Evolutionary conservation across 2,113 vertebrate species (phyloP), one percentile per base, ranked within the genome.

Genomic region (Upupa epops): DNA sequence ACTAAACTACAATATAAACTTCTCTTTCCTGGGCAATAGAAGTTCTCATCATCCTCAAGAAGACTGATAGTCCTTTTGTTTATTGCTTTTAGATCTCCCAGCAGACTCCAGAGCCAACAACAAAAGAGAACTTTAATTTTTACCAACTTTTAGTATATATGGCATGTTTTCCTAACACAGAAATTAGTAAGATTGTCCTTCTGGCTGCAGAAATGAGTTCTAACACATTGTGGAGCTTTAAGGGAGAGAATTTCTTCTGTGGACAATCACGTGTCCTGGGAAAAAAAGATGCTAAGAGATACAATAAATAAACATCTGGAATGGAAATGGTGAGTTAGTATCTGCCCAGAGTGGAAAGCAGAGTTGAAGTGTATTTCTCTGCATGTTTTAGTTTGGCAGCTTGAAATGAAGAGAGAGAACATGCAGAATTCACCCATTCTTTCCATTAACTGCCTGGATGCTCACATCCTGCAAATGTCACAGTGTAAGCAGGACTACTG

Each of bases 201-300:
- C 69, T 91, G 92, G 60, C 85, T 81, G 78, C 16, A 87, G 89
- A 87, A 96, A 90, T 56, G 52, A 87, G 90, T 78, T 94, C 61
- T 86, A 89, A 95, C 79, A 85, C 81, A 72, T 5, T 83, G 59
- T 32, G 19, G 59, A 40, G 59, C 78, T 95, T 92, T 93, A 81
- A 91, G 76, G 65, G 82, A 36, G 54, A 78, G 70, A 96, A 91
- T 69, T 94, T 16, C 5, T 74, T 94, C 82, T 76, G 79, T 76
- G 76, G 78, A 86, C 87, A 90, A 55, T 32, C 36, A 56, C 32
- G 34, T 93, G 75, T 94, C 65, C 21, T 97, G 94, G 92, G 94
- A n/a, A n/a, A 95, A 96, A 93, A 86, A 90, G 73, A 90, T 69
- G 96, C 97, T 96, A 98, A 97, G 94, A 95, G 96, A 98, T 97